A percentile compares a stretch with the other conserved stretches of the same genome.
Evolutionary conservation across 1,140 invertebrate species (phyloP).

Genomic region (Portunus trituberculatus): DNA sequence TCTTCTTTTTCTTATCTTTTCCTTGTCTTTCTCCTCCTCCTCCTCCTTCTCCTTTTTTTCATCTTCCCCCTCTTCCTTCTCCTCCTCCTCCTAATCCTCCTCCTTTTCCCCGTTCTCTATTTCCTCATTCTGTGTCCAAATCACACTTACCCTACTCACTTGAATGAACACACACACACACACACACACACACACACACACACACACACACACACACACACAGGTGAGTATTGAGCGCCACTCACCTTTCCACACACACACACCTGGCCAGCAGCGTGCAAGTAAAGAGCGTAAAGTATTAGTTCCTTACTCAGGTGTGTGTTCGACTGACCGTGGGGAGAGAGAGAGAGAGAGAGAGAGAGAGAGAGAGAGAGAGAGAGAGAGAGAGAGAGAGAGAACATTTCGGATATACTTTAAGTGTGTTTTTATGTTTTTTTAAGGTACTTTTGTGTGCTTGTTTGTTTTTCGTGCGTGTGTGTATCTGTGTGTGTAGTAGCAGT

Average conservation of each 20-base stretch:
- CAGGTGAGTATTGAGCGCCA: too few species aligned
- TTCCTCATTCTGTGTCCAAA: background rate
- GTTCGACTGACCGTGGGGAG: background rate
- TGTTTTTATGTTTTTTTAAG: background rate
- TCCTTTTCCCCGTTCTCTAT: background rate
- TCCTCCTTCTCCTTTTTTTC: background rate
- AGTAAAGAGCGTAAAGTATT: too few species aligned
- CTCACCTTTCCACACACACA: too few species aligned
- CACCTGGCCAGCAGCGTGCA: too few species aligned
- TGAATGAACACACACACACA: background rate
- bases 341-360: slow-evolving; percentile 16
- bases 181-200: too few species aligned
- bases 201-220: too few species aligned
- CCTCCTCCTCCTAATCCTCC: background rate
- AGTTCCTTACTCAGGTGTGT: too few species aligned
- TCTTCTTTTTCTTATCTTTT: background rate
- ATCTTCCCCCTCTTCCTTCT: background rate
- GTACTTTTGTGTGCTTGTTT: background rate
- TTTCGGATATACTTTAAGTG: background rate
- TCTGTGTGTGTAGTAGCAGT: background rate
- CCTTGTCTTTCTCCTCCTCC: background rate
- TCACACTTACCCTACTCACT: background rate
- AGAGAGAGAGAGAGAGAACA: slow-evolving; percentile 53
- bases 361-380: slow-evolving; percentile 44
- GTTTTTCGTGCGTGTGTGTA: slow-evolving; percentile 48